These are phyloP conservation scores for Melanostoma scalare DNA, from an alignment of 2,888 invertebrate genomes.

Conservation along the genomic window DNA sequence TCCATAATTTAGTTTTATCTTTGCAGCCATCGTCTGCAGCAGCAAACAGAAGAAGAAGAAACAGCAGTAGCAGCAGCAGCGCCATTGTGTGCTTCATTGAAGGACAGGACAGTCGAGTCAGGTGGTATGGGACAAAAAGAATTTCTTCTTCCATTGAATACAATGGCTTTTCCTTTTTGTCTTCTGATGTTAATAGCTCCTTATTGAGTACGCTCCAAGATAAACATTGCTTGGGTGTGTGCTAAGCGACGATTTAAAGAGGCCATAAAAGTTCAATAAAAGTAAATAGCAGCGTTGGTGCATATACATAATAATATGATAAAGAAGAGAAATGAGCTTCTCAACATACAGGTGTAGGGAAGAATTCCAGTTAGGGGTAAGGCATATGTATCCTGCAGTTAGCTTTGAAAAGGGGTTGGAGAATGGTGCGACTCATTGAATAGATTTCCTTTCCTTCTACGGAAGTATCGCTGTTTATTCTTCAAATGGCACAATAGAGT, in stretches of 20 bases:
- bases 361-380: background rate
- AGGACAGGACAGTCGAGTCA: slow-evolving; percentile 32
- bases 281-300: slow-evolving; percentile 65
- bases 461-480: slow-evolving; percentile 56
- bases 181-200: slow-evolving; percentile 72
- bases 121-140: slow-evolving; percentile 12
- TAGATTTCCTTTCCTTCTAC: slow-evolving; percentile 33
- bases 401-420: background rate
- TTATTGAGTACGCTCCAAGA: slow-evolving; percentile 68
- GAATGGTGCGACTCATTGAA: slow-evolving; percentile 25
- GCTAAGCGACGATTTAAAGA: slow-evolving; percentile 71
- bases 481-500: slow-evolving; percentile 49
- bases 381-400: background rate
- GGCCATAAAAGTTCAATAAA: slow-evolving; percentile 72
- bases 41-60: background rate
- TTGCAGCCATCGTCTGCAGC: slow-evolving; percentile 69
- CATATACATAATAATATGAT: slow-evolving; percentile 46
- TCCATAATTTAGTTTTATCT: slow-evolving; percentile 72
- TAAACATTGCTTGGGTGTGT: slow-evolving; percentile 72
- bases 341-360: background rate
- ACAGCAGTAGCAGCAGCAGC: slow-evolving; percentile 3
- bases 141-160: slow-evolving; percentile 58
- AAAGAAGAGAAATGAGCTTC: slow-evolving; percentile 21
- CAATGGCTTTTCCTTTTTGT: slow-evolving; percentile 70
- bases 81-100: slow-evolving; percentile 14